Evolutionary conservation across 23 tunicate species (phyloP), one percentile per base, ranked within the genome.

Genomic region (Halocynthia aurantium): DNA sequence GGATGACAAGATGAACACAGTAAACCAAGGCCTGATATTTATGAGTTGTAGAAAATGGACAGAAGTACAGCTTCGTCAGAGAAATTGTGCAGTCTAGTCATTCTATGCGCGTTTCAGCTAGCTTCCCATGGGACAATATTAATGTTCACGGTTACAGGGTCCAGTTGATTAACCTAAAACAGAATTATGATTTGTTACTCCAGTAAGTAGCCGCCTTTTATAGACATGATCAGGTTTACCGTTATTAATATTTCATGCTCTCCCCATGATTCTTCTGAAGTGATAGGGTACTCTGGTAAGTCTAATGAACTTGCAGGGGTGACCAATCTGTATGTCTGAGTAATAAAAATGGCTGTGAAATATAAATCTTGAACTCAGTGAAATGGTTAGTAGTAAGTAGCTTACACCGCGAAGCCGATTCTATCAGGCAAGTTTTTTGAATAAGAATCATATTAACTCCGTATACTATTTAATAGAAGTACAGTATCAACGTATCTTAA

Each of bases 231-330:
- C 17, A 2, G 19, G 44, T 68, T 55, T 77, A 84, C 88, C 69
- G 88, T 68, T 52, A 84, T 77, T 77, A 70, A 49, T 22, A 84
- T 70, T 8, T 84, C 83, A 77, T 84, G 78, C 40, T 12, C 58
- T 7, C 55, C 21, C 72, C 71, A 51, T 0, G 77, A 52, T 12
- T 69, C 83, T 10, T 58, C 61, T 10, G 72, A 79, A 8, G 82
- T 77, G 31, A 84, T 84, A 7, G 83, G 77, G 58, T 84, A 70
- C 8, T 77, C 77, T 19, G 88, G 88, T 11, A 84, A 58, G 10
- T 70, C 61, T 10, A 84, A 4, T 7, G 83, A 77, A 7, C 54
- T 12, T 50, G 77, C 84, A 12, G 77, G 71, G 40, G 77, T 71
- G 6, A 60, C 53, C 51, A 84, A 62, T 22, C 60, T 57, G 57